phyloP scores from a whole-genome alignment of 2,113 vertebrate genomes.

The Bombycilla garrulus region DNA sequence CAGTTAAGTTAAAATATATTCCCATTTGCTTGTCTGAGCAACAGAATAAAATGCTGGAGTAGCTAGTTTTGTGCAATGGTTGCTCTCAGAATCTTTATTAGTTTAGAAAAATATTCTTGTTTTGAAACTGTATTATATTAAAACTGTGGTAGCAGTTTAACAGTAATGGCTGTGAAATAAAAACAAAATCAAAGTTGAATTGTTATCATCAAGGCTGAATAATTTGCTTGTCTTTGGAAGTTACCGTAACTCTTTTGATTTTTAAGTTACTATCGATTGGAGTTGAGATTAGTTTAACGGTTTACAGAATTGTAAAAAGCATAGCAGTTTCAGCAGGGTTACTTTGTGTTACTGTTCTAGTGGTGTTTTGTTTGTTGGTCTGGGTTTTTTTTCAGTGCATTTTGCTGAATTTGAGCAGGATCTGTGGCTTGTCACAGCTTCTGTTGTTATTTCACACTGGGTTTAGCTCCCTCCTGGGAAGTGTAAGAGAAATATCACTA shows the following conservation, averaged over 20 bases:
- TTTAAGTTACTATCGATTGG: background rate
- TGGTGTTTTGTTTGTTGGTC: background rate
- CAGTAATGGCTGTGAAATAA: background rate
- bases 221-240: background rate
- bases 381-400: rapidly evolving
- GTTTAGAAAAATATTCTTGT: background rate
- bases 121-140: background rate
- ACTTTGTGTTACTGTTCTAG: background rate
- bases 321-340: background rate
- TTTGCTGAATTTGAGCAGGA: background rate
- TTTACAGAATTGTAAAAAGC: background rate
- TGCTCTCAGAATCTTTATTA: background rate
- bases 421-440: background rate
- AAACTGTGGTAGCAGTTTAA: background rate
- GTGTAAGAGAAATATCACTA: background rate
- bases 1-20: background rate
- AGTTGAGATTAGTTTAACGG: background rate
- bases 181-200: background rate
- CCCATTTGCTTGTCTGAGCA: background rate
- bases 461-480: background rate
- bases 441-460: background rate
- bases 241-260: background rate
- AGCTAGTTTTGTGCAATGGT: background rate
- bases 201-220: background rate
- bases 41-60: background rate